These are phyloP conservation scores for Folsomia manolachei DNA, from an alignment of 2,888 invertebrate species.

Conservation along the genomic window DNA sequence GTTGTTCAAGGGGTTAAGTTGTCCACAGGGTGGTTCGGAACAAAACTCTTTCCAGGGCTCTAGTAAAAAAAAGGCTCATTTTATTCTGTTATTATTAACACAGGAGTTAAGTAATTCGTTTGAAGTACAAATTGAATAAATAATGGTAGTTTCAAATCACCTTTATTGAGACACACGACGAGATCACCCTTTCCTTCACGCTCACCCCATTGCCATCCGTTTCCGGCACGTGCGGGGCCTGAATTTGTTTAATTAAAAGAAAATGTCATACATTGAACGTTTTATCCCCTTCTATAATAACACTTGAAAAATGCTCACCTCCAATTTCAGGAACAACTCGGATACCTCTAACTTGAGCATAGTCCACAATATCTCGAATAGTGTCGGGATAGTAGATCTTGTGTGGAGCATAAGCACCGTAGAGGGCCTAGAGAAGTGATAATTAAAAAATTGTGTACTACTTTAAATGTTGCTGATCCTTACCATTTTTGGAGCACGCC, in stretches of 20 bases:
- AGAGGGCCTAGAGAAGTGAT: constrained; percentile 58
- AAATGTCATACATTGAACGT: no score
- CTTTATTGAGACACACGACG: constrained; percentile 75
- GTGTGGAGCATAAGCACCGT: constrained; percentile 58
- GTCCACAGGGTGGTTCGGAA: constrained; percentile 80
- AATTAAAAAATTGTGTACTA: background rate
- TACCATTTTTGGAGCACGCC: constrained; percentile 67
- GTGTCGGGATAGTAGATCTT: constrained; percentile 68
- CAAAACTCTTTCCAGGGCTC: constrained; percentile 71
- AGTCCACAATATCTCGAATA: constrained; percentile 65
- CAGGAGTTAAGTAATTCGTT: no score
- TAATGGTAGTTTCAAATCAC: no score
- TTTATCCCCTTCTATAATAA: no score
- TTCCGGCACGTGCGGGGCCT: constrained; percentile 81
- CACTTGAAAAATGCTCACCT: no score
- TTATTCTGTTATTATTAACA: no score
- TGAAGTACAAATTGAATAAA: no score
- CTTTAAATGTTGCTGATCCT: no score
- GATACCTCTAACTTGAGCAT: constrained; percentile 76
- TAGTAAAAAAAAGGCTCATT: no score
- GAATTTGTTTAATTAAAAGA: no score
- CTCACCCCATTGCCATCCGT: constrained; percentile 80
- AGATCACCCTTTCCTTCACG: constrained; percentile 69
- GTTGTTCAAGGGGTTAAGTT: constrained; percentile 74
- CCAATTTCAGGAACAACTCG: constrained; percentile 84